Conservation (phyloP, 2,113 vertebrate species). For the Gyps fulvus region DNA sequence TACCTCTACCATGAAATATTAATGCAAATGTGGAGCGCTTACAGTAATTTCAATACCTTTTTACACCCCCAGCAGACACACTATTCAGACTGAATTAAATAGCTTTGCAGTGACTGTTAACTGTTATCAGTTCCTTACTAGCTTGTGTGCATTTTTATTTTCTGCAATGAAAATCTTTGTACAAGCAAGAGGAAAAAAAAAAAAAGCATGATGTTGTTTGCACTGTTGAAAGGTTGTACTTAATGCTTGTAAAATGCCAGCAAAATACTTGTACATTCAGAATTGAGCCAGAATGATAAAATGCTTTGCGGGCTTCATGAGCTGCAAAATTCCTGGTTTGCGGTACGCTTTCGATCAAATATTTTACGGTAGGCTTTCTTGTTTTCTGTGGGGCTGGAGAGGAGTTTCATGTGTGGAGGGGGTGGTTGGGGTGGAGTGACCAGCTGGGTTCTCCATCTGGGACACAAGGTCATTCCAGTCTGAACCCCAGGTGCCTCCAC, state of each 20-base stretch:
- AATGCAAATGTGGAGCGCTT: background rate
- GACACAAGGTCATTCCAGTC: background rate
- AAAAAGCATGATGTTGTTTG: background rate
- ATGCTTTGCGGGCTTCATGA: background rate
- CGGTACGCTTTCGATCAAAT: rapidly evolving
- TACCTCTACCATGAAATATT: background rate
- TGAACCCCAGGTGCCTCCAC: rapidly evolving
- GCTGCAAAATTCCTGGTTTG: background rate
- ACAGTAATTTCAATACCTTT: background rate
- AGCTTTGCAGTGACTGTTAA: background rate
- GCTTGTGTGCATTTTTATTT: background rate
- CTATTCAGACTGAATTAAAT: background rate
- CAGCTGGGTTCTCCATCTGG: background rate
- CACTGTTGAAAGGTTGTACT: background rate
- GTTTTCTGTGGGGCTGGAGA: background rate
- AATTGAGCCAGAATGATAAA: background rate
- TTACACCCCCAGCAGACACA: background rate
- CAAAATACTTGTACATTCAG: background rate
- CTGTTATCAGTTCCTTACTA: background rate
- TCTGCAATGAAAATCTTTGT: background rate
- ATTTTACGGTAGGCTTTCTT: background rate
- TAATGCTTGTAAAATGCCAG: background rate
- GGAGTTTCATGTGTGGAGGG: too few relatives aligned
- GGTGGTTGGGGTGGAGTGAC: too few relatives aligned
- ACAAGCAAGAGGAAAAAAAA: background rate